Evolutionary conservation across 2,888 invertebrate species (phyloP), one percentile per base, ranked within the genome.

Genomic region (Epistrophe grossulariae): DNA sequence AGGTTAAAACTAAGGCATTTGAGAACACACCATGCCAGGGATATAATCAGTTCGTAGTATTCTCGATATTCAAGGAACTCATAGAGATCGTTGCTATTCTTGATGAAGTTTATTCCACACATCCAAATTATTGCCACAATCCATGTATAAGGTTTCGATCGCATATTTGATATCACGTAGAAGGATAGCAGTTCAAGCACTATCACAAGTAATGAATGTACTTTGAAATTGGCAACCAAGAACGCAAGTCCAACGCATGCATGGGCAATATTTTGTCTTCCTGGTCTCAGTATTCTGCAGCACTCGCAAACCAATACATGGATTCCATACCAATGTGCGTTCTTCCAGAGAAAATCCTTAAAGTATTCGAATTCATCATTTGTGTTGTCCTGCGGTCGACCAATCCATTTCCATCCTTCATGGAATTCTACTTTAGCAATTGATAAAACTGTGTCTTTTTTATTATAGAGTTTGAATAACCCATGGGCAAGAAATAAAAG

Each of bases 1-100:
- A 96, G 93, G 89, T 94, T 95, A 91, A 94, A 97, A 92, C 97
- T 97, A 50, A 97, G 95, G 89, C 97, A 96, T 90, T 96, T 95
- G 89, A 96, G 93, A 92, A 95, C 95, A 90, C 95, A 95, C 97
- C 96, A 97, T 84, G 95, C 91, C 13, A 92, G 84, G 0, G 91
- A 90, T 3, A 93, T 90, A 62, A 93, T 90, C 4, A 93, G 78
- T 72, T 91, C 89, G 15, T 90, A 92, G 62, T 91, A 91, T 76
- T 92, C 91, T 15, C 89, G 81, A 81, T 91, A 92, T 1, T 91
- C 91, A 3, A 92, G 89, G 15, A 88, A 73, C 2, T 89, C 84
- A 38, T 91, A 90, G 79, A 91, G 89, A 60, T 80, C 81, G n/a
- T 70, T 80, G 35, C 76, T 80, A 3, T 89, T 89, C 48, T 92